Percentiles rank a stretch among this genome's conserved stretches.
Evolutionary conservation across 2,797 vertebrate genomes (phyloP).

Genomic region (Pyrocephalus nanus): DNA sequence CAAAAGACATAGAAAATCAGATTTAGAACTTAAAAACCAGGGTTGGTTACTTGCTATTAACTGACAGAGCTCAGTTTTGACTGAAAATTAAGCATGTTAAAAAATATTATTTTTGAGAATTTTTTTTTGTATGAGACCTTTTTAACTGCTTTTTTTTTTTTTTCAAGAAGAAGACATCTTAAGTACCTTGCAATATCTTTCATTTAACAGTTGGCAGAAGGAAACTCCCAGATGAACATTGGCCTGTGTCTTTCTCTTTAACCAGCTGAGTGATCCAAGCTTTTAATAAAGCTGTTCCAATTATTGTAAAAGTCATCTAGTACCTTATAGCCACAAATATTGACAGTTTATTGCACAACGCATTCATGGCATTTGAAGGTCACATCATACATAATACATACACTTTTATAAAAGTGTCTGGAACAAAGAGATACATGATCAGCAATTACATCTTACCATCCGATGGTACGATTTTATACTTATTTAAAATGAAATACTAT

Average conservation of each 20-base stretch:
- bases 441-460: slow-evolving; percentile 87
- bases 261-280: slow-evolving; percentile 96
- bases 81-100: neutral
- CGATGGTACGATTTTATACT: slow-evolving; percentile 72
- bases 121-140: neutral
- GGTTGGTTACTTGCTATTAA: slow-evolving; percentile 30
- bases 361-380: slow-evolving; percentile 99
- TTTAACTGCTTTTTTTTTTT: neutral
- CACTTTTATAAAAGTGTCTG: slow-evolving; percentile 94
- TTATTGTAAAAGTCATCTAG: slow-evolving; percentile 99
- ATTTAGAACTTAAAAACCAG: neutral
- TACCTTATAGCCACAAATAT: slow-evolving; percentile 99
- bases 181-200: slow-evolving; percentile 75
- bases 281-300: slow-evolving; percentile 99
- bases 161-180: slow-evolving; percentile 64
- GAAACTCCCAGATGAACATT: slow-evolving; percentile 75
- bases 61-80: neutral
- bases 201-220: slow-evolving; percentile 79
- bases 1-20: neutral
- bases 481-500: slow-evolving; percentile 63
- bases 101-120: neutral
- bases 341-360: slow-evolving; percentile 99
- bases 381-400: slow-evolving; percentile 97
- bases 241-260: slow-evolving; percentile 88
- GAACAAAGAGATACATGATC: slow-evolving; percentile 89